Conservation (phyloP, 2,113 vertebrate species). For the Glaucomys volans region DNA sequence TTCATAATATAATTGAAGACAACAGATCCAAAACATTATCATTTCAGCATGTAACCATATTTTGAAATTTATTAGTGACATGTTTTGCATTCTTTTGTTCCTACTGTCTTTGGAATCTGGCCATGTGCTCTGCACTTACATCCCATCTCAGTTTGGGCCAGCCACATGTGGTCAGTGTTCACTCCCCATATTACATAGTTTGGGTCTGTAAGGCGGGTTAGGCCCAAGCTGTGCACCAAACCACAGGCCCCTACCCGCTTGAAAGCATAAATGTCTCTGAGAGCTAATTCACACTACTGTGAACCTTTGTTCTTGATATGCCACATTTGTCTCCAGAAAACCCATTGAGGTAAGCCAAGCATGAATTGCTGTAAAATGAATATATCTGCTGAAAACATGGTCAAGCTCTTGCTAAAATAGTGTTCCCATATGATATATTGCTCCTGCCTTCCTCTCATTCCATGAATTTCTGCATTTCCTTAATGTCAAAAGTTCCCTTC, state of each 20-base stretch:
- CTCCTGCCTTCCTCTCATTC: constrained; percentile 52
- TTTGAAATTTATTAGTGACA: neutral
- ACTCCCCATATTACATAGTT: neutral
- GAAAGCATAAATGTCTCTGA: neutral
- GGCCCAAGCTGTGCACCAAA: neutral
- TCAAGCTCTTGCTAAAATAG: neutral
- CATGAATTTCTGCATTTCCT: constrained; percentile 62
- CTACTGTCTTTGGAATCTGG: neutral
- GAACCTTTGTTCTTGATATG: neutral
- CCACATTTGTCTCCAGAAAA: constrained; percentile 35
- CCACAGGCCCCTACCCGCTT: neutral
- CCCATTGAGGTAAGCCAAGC: neutral
- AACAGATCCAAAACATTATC: neutral
- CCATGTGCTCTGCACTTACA: neutral
- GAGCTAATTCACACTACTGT: constrained; percentile 6
- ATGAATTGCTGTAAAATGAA: neutral
- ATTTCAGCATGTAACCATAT: constrained; percentile 2
- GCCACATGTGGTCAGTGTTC: neutral
- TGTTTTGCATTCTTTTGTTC: neutral
- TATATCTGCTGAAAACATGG: neutral
- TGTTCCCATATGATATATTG: constrained; percentile 39
- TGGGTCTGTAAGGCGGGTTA: neutral
- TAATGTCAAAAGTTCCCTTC: constrained; percentile 66
- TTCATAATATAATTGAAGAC: neutral
- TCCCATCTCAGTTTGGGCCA: neutral